Evolutionary conservation across 2,113 vertebrate species (phyloP).

Genomic region (Phoenicopterus ruber): DNA sequence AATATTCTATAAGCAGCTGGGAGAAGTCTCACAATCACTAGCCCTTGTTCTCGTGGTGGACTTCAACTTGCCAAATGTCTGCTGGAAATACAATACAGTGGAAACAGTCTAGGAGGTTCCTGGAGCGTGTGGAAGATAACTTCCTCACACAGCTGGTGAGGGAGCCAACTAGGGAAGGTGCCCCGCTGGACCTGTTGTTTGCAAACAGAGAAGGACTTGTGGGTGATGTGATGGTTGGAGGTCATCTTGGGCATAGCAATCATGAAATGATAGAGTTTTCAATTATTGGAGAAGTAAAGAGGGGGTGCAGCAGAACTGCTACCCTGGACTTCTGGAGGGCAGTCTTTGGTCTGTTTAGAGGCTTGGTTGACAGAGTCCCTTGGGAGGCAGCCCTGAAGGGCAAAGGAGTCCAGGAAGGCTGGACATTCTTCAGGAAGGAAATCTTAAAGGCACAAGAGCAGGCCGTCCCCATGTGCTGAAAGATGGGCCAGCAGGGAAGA

Average conservation of each 20-base stretch:
- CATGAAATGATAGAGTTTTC: neutral
- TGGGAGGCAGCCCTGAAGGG: neutral
- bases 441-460: neutral
- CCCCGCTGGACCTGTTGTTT: neutral
- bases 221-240: neutral
- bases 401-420: neutral
- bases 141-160: neutral
- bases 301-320: rapidly evolving
- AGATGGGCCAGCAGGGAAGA: neutral
- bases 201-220: neutral
- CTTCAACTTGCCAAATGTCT: too few relatives aligned
- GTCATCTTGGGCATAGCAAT: rapidly evolving
- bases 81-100: too few relatives aligned
- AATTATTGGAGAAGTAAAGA: neutral
- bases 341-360: neutral
- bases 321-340: neutral
- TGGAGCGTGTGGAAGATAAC: too few relatives aligned
- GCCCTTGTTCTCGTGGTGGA: too few relatives aligned
- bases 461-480: neutral
- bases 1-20: neutral
- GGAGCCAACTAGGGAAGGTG: neutral
- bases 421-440: neutral
- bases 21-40: too few relatives aligned
- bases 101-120: too few relatives aligned
- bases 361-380: neutral